Evolutionary conservation across 2,113 vertebrate species (phyloP).

Genomic region (Heterochromis multidens): DNA sequence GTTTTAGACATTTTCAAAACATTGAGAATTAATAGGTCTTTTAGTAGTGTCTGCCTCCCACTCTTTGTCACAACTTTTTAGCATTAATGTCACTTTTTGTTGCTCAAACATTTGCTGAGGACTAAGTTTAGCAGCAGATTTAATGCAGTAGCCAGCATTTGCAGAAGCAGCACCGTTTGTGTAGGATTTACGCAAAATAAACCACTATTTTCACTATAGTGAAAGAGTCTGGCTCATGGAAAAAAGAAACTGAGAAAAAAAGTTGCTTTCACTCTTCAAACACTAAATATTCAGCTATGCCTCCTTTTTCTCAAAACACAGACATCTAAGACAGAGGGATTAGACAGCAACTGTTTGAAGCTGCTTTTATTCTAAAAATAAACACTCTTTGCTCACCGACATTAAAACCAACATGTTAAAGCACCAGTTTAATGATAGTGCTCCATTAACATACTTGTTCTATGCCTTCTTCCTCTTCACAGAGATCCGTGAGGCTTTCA

Average conservation of each 20-base stretch:
- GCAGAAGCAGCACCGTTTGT: neutral
- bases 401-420: neutral
- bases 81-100: neutral
- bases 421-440: neutral
- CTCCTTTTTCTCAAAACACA: neutral
- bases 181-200: neutral
- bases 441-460: neutral
- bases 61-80: neutral
- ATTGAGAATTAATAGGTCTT: neutral
- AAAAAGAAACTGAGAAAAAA: neutral
- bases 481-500: conserved; percentile 96
- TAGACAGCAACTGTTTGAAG: neutral
- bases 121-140: neutral
- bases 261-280: neutral
- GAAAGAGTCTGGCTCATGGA: neutral
- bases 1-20: neutral
- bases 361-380: neutral
- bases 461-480: neutral
- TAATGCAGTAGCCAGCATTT: neutral
- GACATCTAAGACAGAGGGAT: neutral
- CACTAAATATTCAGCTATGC: neutral
- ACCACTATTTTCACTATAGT: neutral
- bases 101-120: neutral
- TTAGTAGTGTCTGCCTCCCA: neutral
- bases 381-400: neutral